Percentiles rank a stretch among this genome's conserved stretches.
Conservation (phyloP, 1,140 invertebrate species). For the Zelostemma sp. region DNA sequence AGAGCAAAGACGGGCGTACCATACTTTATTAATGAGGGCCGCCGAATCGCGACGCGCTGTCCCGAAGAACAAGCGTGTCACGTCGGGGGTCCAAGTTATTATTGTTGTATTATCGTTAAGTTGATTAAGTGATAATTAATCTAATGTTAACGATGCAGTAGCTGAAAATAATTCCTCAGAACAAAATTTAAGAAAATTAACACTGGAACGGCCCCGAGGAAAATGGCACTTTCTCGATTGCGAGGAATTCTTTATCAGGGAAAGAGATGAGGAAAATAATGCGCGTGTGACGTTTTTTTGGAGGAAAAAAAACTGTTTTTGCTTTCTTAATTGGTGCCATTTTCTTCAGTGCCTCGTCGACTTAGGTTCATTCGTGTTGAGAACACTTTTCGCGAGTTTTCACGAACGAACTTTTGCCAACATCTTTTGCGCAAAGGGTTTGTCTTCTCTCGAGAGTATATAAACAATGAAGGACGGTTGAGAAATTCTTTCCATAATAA, state of each 20-base stretch:
- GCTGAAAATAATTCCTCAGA: constrained; percentile 23
- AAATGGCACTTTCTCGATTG: constrained; percentile 7
- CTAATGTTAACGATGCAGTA: constrained; percentile 33
- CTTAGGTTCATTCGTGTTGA: constrained; percentile 4
- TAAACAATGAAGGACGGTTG: constrained; percentile 25
- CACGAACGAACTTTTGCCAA: constrained; percentile 3
- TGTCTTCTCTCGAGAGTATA: constrained; percentile 12
- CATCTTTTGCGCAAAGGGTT: constrained; percentile 6
- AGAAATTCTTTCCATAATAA: constrained; percentile 20
- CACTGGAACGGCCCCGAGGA: background rate
- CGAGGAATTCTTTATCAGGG: too few species aligned
- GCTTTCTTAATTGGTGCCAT: background rate
- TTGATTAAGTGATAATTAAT: constrained; percentile 21
- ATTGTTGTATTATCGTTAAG: constrained; percentile 18
- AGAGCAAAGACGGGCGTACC: constrained; percentile 23
- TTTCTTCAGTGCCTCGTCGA: constrained; percentile 12
- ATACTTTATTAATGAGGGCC: constrained; percentile 46
- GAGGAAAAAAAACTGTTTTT: too few species aligned
- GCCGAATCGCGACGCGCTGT: constrained; percentile 43
- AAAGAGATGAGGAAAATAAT: too few species aligned
- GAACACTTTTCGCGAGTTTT: background rate
- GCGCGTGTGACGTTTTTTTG: too few species aligned
- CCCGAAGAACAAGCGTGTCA: constrained; percentile 14
- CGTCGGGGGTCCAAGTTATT: constrained; percentile 38
- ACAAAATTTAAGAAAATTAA: constrained; percentile 14